Base-by-base conservation (phyloP, 2,797 vertebrate species). In the Centroberyx gerrardi region DNA sequence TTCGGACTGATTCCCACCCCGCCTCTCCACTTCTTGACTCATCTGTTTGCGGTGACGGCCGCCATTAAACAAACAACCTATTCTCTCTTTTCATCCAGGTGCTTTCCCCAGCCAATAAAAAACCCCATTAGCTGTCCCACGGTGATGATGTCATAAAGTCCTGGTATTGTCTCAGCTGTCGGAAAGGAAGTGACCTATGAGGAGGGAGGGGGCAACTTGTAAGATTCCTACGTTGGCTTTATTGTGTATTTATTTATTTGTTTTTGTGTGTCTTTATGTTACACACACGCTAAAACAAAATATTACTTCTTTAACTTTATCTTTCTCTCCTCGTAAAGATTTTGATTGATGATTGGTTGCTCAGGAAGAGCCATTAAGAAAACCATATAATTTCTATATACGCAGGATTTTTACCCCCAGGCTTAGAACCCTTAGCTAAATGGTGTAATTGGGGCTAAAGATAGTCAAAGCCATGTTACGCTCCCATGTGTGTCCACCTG, bases 51-150 rank as follows among this genome's bases (percentile, higher is more conserved):
- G 44, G 17, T 62, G 63, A 86, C 69, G 72, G 76, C 82, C 14
- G 22, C 76, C 76, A 53, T 90, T 89, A 91, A 65, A 80, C 65
- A 68, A 77, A 91, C 82, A 89, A 78, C 70, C 84, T 82, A 73
- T 74, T 74, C 72, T 62, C 73, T 80, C 15, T 76, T 82, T 81
- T 88, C 80, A 84, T 27, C 83, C 92, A 91, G 88, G 81, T 91
- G 79, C 87, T 88, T 78, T 80, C 68, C 70, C 74, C 74, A n/a
- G 61, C 62, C 81, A 81, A 79, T 87, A 90, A 90, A 90, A 90
- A 83, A 49, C 8, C 78, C 53, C 65, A 70, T 84, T 85, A 85
- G 7, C 67, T 54, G 69, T 88, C 87, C 76, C 85, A 88, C 61
- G 69, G 65, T 66, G 81, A 88, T 87, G 85, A 88, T 69, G 84